A percentile compares a stretch with the other conserved stretches of the same genome.
phyloP scores from a whole-genome alignment of 2,113 vertebrate genomes.

The Australoheros scitulus region DNA sequence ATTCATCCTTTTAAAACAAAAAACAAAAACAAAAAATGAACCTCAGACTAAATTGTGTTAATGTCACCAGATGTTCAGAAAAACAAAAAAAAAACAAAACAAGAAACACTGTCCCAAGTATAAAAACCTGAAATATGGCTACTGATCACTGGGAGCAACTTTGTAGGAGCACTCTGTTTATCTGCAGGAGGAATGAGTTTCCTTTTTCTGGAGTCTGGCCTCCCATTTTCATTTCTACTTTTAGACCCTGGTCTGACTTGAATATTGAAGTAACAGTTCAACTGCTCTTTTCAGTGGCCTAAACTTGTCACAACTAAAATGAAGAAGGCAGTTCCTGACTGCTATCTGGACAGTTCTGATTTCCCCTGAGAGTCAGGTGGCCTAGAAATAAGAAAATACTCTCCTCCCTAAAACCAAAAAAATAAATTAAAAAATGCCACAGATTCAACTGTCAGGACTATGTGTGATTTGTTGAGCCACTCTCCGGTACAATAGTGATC shows the following conservation, averaged over 20 bases:
- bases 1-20: background rate
- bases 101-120: background rate
- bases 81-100: background rate
- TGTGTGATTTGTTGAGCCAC: background rate
- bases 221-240: background rate
- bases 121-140: background rate
- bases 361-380: constrained; percentile 13
- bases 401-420: constrained; percentile 3
- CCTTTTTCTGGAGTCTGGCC: background rate
- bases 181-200: constrained; percentile 10
- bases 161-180: background rate
- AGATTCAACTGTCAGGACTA: background rate
- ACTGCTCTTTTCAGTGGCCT: background rate
- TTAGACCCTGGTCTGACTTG: background rate
- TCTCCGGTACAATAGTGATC: constrained; percentile 10
- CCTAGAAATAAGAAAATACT: background rate
- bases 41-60: background rate
- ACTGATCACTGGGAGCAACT: background rate
- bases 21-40: background rate
- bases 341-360: background rate
- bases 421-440: constrained; percentile 3
- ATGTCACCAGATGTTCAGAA: background rate
- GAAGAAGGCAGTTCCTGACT: background rate
- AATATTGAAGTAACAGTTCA: background rate
- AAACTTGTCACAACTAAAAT: background rate